Base-by-base conservation (phyloP, 2,888 invertebrate species). In the Philhelius pedissequus region DNA sequence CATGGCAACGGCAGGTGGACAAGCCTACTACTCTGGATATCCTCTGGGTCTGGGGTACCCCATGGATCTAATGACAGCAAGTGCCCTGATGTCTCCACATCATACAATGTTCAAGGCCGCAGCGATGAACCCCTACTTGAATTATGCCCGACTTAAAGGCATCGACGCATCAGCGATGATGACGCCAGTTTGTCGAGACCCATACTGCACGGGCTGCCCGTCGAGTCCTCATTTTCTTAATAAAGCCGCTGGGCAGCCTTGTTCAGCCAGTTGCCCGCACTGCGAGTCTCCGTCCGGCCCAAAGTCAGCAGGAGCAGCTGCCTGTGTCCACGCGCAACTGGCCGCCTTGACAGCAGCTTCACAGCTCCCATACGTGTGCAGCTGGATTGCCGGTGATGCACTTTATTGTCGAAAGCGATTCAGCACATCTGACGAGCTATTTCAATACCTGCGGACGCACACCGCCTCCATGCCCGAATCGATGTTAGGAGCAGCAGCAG, bases 341-440 rank as follows among this genome's bases (percentile, higher is more conserved):
- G 96, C 96, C 0, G 96, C 96, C 0, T 89, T 96, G 79, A 96
- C 96, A 0, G 96, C 96, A 0, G 96, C 96, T 13, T 95, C 96
- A 0, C 96, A 96, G 88, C 92, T 96, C 86, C 97, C 97, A 0
- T 97, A 96, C 89, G 95, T 97, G 0, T 98, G 98, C 92, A 97
- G 96, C 91, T 98, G 98, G 98, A 96, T 97, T 89, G 95, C 95
- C 7, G 95, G 95, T 3, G 96, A 96, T 89, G 94, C 96, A 0
- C 94, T 95, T 0, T 97, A 97, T 89, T 98, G 98, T 89, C 97
- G 97, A 84, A 98, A 98, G 90, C 92, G 97, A 52, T 98, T 97
- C 89, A 92, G 94, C 25, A 95, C 95, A 60, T 96, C 97, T 0
- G 98, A 98, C 86, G 98, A 97, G 90, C 93, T 97, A 32, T 93